Base-by-base conservation (phyloP, 2,797 vertebrate genomes). In the Eurystomus glaucurus region DNA sequence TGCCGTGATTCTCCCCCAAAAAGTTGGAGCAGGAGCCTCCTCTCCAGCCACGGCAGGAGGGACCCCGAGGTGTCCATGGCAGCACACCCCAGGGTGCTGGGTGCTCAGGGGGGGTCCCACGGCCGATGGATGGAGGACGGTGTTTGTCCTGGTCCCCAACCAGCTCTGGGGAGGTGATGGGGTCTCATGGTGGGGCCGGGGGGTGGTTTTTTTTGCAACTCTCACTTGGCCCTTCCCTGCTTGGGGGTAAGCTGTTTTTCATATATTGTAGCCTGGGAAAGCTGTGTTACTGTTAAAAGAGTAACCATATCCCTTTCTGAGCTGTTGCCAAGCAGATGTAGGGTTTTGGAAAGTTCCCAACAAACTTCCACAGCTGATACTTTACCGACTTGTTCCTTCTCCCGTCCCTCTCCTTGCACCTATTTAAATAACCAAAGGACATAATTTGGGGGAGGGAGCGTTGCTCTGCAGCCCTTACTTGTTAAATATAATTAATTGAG, bases 241-340 rank as follows among this genome's bases (percentile, higher is more conserved):
- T 96, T 94, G 33, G 91, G 95, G 97, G 96, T 97, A 98, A 98
- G 98, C 98, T 98, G 98, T 97, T 98, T 98, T 98, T 98, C 97
- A 97, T 98, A 97, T 97, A 94, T 76, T 86, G 93, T 97, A 98
- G 97, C 97, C 98, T 98, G 98, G 98, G 98, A 98, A 98, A 98
- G 98, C 98, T 98, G 94, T 98, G 97, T 98, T 98, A 96, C 98
- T 98, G 98, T 97, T 98, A 97, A 98, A 98, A 97, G 97, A 98
- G 98, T 98, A 98, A 98, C 98, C 90, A 75, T 98, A 98, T 98
- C 98, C 98, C 96, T 98, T 98, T 96, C 98, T 98, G 98, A 98
- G 97, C 96, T 68, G 90, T 96, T 97, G 98, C 98, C 98, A 98
- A 98, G 98, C 98, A 98, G 98, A 99, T 98, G 98, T 97, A 98